A percentile compares a stretch with the other conserved stretches of the same genome.
Evolutionary conservation across 2,888 invertebrate genomes (phyloP).

Genomic region (Oscheius sp.): DNA sequence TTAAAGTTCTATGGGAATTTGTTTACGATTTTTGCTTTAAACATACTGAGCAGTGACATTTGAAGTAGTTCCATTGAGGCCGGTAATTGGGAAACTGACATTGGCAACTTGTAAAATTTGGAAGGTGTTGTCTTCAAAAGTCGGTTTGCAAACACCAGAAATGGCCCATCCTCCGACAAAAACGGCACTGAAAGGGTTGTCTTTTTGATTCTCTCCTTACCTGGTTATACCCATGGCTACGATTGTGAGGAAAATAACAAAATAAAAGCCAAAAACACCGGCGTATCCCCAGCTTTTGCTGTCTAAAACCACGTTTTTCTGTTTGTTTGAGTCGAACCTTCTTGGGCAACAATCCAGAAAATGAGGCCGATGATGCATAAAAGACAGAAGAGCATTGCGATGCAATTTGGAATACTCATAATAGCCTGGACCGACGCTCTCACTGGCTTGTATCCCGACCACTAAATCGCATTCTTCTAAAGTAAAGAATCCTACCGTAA

Average conservation of each 20-base stretch:
- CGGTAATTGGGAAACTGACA: conserved; percentile 22
- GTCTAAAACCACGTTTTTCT: not conserved
- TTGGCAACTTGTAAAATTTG: conserved; percentile 35
- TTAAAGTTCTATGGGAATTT: not conserved
- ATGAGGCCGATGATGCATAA: conserved; percentile 14
- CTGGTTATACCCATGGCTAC: conserved; percentile 33
- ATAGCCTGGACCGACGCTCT: conserved; percentile 31
- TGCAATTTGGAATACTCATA: conserved; percentile 34
- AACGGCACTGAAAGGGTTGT: conserved; percentile 15
- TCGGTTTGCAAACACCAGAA: conserved; percentile 45
- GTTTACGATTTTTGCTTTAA: not conserved
- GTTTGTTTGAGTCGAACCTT: not conserved
- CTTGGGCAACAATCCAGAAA: not conserved
- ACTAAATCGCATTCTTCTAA: conserved; percentile 26
- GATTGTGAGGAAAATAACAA: conserved; percentile 31
- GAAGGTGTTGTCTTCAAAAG: conserved; percentile 40
- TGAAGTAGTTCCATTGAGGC: conserved; percentile 8
- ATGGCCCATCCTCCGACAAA: conserved; percentile 49
- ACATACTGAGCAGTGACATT: conserved; percentile 33
- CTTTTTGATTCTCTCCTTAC: not conserved
- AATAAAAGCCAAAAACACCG: conserved; percentile 29
- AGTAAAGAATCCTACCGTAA: conserved; percentile 25
- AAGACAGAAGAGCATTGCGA: conserved; percentile 34
- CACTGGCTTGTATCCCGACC: conserved; percentile 27
- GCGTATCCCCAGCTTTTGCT: not conserved